Conservation (phyloP, 2,797 vertebrate genomes). For the Eospalax fontanierii region DNA sequence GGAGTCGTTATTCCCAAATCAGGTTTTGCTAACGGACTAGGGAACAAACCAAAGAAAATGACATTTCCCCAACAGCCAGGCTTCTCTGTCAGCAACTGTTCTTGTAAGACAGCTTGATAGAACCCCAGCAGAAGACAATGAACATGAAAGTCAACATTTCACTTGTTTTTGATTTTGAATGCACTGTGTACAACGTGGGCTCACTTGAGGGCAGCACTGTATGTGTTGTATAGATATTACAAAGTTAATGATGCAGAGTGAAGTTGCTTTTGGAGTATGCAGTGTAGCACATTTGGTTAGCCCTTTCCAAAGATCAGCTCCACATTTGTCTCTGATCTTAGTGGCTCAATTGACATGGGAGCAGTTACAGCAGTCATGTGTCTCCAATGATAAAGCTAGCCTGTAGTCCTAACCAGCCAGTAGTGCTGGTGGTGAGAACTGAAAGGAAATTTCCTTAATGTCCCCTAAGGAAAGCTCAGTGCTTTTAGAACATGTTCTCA, state of each 20-base stretch:
- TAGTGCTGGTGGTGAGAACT: neutral
- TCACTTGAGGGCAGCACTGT: neutral
- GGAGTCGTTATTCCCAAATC: neutral
- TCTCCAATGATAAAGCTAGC: neutral
- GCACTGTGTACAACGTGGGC: neutral
- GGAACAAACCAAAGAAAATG: neutral
- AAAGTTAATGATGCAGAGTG: neutral
- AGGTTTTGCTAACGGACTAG: neutral
- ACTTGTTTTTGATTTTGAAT: neutral
- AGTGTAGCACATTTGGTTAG: too few species aligned
- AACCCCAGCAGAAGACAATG: neutral
- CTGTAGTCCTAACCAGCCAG: neutral
- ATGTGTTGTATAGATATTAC: neutral
- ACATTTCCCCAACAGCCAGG: neutral
- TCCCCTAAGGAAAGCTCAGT: neutral
- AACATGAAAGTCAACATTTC: neutral
- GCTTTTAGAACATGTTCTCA: neutral
- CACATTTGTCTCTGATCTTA: neutral
- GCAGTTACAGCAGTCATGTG: neutral
- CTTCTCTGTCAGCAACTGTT: neutral
- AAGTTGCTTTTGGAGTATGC: too few species aligned
- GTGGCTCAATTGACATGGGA: neutral
- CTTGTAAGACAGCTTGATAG: neutral
- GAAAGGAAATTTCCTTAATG: neutral
- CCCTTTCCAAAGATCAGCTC: neutral